These are phyloP conservation scores for Graptemys geographica DNA, from an alignment of 2,797 vertebrate species.

Conservation along the genomic window DNA sequence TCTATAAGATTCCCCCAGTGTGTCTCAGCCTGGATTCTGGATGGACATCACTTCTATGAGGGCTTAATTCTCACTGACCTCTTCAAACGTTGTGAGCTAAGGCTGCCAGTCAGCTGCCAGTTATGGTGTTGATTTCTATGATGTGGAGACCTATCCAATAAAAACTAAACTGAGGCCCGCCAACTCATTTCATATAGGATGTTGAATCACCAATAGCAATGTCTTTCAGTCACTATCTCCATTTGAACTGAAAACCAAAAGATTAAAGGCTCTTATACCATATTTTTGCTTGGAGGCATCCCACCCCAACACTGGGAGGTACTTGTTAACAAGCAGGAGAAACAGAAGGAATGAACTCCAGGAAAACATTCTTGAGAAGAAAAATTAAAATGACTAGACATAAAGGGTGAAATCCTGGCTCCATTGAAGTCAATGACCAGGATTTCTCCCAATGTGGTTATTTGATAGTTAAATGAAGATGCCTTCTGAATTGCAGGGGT, in stretches of 20 bases:
- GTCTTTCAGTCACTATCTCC: background rate
- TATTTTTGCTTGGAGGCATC: background rate
- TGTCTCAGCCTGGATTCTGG: background rate
- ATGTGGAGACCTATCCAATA: background rate
- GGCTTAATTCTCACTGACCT: background rate
- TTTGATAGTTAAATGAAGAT: background rate
- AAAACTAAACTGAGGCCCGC: background rate
- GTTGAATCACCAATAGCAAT: background rate
- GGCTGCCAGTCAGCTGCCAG: background rate
- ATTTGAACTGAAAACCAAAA: background rate
- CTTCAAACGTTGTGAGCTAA: background rate
- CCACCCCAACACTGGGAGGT: background rate
- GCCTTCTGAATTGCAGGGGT: background rate
- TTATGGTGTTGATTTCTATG: background rate
- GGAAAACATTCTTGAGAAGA: background rate
- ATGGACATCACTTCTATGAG: background rate
- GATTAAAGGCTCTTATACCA: background rate
- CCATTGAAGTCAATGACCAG: background rate
- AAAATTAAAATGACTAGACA: background rate
- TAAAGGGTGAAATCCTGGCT: background rate
- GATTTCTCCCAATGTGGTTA: accelerated
- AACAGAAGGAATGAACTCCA: background rate
- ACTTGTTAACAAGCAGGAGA: background rate
- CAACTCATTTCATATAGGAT: background rate
- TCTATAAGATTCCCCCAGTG: background rate